Evolutionary conservation across 2,113 vertebrate species (phyloP).

Genomic region (Micromys minutus): DNA sequence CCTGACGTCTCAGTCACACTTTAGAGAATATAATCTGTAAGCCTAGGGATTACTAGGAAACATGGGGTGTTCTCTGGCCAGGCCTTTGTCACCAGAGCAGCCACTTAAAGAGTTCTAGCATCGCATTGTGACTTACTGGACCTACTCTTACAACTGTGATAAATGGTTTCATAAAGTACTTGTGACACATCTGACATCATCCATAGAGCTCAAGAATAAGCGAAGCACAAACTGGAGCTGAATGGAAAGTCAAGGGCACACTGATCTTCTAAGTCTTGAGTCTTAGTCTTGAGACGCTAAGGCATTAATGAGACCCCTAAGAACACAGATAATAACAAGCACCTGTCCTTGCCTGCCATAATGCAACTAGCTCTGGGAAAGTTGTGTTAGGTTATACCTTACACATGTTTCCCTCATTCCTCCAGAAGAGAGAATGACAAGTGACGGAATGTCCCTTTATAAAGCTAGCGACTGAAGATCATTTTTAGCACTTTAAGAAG

Average conservation of each 20-base stretch:
- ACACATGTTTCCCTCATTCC: constrained; percentile 62
- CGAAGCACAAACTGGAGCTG: constrained; percentile 71
- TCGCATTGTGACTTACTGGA: constrained; percentile 19
- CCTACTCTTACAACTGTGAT: constrained; percentile 58
- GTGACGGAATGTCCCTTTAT: constrained; percentile 23
- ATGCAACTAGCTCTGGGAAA: constrained; percentile 25
- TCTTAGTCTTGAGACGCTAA: constrained; percentile 60
- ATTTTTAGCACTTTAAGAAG: constrained; percentile 73
- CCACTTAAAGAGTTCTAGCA: neutral
- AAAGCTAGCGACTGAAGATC: constrained; percentile 17
- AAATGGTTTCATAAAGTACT: constrained; percentile 78
- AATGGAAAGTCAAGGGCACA: constrained; percentile 66
- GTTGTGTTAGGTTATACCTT: neutral
- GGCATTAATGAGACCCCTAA: constrained; percentile 35
- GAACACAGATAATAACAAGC: neutral
- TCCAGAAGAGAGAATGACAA: constrained; percentile 52
- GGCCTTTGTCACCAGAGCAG: neutral
- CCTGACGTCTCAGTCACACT: constrained; percentile 13
- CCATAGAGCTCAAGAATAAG: constrained; percentile 53
- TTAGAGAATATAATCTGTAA: constrained; percentile 13
- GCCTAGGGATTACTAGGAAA: constrained; percentile 33
- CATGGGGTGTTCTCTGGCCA: neutral
- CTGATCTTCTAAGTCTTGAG: constrained; percentile 60
- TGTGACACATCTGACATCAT: constrained; percentile 69
- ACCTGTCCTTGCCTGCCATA: neutral